Conservation (phyloP, 2,888 invertebrate species). For the Ophioninae sp. region DNA sequence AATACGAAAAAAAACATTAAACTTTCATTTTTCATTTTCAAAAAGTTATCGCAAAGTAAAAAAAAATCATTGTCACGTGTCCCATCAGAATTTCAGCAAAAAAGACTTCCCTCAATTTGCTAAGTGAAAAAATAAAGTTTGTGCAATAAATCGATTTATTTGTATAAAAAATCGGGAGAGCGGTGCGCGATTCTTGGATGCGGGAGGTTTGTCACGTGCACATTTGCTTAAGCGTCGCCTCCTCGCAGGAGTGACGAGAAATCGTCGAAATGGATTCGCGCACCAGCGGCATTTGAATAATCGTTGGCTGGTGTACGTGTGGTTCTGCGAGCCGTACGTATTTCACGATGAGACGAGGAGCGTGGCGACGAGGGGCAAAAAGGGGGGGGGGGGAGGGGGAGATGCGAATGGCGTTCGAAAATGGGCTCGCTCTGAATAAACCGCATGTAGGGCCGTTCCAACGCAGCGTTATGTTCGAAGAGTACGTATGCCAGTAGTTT, state of each 20-base stretch:
- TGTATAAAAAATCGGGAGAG: background rate
- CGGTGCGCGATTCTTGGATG: no score
- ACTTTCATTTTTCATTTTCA: no score
- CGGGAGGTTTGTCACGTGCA: background rate
- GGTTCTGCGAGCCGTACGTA: conserved; percentile 44
- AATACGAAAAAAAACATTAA: no score
- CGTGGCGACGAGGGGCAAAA: no score
- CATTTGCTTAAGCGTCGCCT: background rate
- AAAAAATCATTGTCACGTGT: no score
- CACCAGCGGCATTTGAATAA: conserved; percentile 75
- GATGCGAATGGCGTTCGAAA: conserved; percentile 20
- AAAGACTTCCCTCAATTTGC: background rate
- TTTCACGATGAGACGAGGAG: conserved; percentile 16
- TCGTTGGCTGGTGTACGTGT: conserved; percentile 62
- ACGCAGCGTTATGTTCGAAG: conserved; percentile 37
- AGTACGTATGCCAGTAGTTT: conserved; percentile 38
- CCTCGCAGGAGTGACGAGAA: conserved; percentile 40
- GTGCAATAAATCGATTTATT: background rate
- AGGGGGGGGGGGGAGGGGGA: conserved; percentile 12
- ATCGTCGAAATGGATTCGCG: conserved; percentile 70
- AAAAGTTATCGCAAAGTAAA: no score
- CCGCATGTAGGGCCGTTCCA: conserved; percentile 23
- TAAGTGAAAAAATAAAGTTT: background rate
- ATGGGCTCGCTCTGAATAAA: conserved; percentile 33
- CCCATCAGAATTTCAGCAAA: background rate